Conservation (phyloP, 2,888 invertebrate species). For the Dorcus hopei region DNA sequence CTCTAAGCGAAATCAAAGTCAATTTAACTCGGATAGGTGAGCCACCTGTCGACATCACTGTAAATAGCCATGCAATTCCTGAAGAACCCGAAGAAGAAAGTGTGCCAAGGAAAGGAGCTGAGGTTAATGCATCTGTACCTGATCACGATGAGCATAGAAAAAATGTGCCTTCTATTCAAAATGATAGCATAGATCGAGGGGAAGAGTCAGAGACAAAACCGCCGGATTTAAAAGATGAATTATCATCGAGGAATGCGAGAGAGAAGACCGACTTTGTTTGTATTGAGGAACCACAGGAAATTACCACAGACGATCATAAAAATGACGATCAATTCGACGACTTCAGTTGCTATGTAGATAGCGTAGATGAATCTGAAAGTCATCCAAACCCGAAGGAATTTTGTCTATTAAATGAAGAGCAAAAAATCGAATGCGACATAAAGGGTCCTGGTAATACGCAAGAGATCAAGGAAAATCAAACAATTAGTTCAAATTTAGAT, state of each 20-base stretch:
- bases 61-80: background rate
- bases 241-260: too few species aligned
- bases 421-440: background rate
- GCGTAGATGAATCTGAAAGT: background rate
- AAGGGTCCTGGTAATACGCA: too few species aligned
- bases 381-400: background rate
- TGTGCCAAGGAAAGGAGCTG: background rate
- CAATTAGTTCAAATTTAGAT: too few species aligned
- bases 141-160: background rate
- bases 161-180: background rate
- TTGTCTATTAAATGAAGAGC: background rate
- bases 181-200: too few species aligned
- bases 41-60: background rate
- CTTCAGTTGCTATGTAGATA: conserved; percentile 10
- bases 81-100: background rate
- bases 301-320: background rate
- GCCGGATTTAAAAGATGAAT: too few species aligned
- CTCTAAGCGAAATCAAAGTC: conserved; percentile 15
- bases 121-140: background rate
- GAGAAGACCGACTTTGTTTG: background rate
- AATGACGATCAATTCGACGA: conserved; percentile 15
- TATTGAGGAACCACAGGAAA: conserved; percentile 14
- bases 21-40: conserved; percentile 7
- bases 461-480: too few species aligned
- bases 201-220: too few species aligned